Evolutionary conservation across 2,797 vertebrate species (phyloP), one percentile per base, ranked within the genome.

Genomic region (Malacoctenus gilli): DNA sequence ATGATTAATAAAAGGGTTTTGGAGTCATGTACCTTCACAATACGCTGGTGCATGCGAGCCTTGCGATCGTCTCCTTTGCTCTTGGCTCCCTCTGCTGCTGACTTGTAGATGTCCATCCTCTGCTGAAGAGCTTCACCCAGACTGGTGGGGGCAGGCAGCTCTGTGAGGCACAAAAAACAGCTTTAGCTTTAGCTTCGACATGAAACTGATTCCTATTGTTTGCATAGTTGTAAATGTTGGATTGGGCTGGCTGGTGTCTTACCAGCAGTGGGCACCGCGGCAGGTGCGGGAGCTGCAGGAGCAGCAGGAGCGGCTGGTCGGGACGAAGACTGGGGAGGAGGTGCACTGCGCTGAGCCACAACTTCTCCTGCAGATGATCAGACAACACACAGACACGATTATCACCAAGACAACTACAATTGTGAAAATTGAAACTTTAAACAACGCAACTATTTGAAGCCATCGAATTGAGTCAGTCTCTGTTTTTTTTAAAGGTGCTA

Each of bases 41-140:
- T 97, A 20, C 95, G 94, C 64, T 94, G 93, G 12, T 97, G 95
- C 95, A 96, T 96, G 39, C 95, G 93, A 0, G 94, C 92, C 70
- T 97, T 97, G 12, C 95, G 91, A 37, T 95, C 93, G 1, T 97
- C 95, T 42, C 94, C 95, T 75, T 92, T 94, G 84, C 79, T 87
- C 72, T 92, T 95, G 59, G 95, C 95, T 43, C 89, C 90, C 47
- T 91, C 91, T 7, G 94, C 92, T 1, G 94, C 94, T 7, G 72
- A 75, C 19, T 88, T 91, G 75, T 97, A 97, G 10, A 91, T 87
- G 51, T 95, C 94, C 95, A 96, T 93, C 47, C 95, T 85, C 86
- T 97, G 95, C 82, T 95, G 94, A 62, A 96, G 85, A 0, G 94
- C 95, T 67, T 96, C 95, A 30, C 87, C 85, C 16, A 93, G n/a